Percentiles rank a stretch among this genome's conserved stretches.
Conservation (phyloP, 2,113 vertebrate genomes). For the Sylvietta virens region DNA sequence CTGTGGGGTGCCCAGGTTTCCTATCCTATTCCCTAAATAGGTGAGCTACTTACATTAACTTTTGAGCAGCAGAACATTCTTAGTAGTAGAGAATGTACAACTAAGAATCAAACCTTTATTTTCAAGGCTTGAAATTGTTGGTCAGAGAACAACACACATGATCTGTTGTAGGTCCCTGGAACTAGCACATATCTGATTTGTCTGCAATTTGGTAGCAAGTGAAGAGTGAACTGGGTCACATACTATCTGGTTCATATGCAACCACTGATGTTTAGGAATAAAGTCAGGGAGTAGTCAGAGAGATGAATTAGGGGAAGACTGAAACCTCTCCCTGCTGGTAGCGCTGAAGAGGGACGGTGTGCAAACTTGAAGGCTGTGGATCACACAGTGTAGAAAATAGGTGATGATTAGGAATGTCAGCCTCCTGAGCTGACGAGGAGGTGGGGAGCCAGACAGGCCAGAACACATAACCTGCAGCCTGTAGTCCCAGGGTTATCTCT, state of each 20-base stretch:
- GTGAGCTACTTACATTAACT: not conserved
- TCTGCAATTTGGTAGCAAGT: not conserved
- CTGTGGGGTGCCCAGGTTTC: not conserved
- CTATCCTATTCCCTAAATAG: not conserved
- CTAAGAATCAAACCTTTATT: not conserved
- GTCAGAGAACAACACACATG: not conserved
- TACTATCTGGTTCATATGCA: not conserved
- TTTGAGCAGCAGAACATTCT: not conserved
- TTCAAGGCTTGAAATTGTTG: not conserved
- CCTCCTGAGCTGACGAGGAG: not conserved
- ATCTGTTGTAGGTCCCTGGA: not conserved
- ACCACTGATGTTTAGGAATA: not conserved
- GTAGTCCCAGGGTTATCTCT: not conserved
- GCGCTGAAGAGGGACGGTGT: not conserved
- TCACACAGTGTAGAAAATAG: not conserved
- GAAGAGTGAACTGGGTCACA: not conserved
- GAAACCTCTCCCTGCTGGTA: not conserved
- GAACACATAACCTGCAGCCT: not conserved
- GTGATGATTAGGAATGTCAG: not conserved
- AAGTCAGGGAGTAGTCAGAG: not conserved
- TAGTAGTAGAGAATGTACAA: not conserved
- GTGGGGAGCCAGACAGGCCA: not conserved
- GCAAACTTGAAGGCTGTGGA: not conserved
- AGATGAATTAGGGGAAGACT: not conserved
- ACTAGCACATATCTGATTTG: not conserved